These are phyloP conservation scores for Andricus curvator DNA, from an alignment of 2,888 invertebrate genomes.

Conservation along the genomic window DNA sequence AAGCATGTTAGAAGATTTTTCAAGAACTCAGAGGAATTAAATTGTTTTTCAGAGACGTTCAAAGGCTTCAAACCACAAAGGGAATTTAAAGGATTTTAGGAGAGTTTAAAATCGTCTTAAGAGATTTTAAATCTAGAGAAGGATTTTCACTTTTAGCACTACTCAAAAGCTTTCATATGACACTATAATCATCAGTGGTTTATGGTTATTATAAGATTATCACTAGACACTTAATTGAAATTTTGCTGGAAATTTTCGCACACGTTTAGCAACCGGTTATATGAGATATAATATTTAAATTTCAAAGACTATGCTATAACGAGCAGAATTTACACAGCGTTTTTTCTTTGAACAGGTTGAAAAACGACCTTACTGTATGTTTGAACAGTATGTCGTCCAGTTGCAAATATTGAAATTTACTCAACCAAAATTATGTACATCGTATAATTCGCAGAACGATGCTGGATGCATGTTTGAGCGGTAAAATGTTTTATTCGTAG, in stretches of 20 bases:
- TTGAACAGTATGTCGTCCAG: background rate
- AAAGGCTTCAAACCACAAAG: slow-evolving; percentile 9
- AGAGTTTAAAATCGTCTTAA: slow-evolving; percentile 17
- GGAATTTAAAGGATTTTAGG: slow-evolving; percentile 4
- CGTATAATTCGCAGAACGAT: background rate
- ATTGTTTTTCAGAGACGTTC: slow-evolving; percentile 12
- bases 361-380: too few species aligned
- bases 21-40: background rate
- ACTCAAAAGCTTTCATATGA: background rate
- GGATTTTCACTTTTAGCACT: background rate
- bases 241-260: background rate
- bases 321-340: too few species aligned
- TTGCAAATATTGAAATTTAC: slow-evolving; percentile 10
- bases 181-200: background rate
- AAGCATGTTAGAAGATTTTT: slow-evolving; percentile 3
- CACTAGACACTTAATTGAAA: background rate
- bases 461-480: background rate
- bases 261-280: too few species aligned
- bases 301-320: too few species aligned
- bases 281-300: too few species aligned
- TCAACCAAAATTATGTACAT: slow-evolving; percentile 10
- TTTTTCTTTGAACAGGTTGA: too few species aligned
- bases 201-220: too few species aligned
- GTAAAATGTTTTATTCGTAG: background rate
- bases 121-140: slow-evolving; percentile 10